These are phyloP conservation scores for Gymnarchus niloticus DNA, from an alignment of 2,113 vertebrate genomes.

Conservation along the genomic window DNA sequence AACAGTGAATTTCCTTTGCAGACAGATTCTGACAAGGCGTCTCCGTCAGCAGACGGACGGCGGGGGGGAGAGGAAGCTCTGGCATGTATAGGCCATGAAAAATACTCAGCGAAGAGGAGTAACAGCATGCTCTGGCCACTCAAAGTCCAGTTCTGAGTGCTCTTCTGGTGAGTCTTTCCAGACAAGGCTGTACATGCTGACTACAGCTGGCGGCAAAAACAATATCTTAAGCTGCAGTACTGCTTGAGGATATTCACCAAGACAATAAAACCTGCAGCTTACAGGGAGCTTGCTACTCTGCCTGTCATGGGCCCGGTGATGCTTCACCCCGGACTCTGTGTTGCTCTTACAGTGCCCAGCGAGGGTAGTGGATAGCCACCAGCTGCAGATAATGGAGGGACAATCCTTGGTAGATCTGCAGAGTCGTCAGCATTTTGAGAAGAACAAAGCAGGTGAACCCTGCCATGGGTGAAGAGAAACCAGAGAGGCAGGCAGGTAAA, in stretches of 20 bases:
- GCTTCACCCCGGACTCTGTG: neutral
- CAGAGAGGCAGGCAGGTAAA: neutral
- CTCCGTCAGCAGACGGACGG: neutral
- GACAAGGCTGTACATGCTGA: neutral
- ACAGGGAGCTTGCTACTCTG: neutral
- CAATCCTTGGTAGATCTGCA: neutral
- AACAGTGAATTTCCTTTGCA: neutral
- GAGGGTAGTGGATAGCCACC: neutral
- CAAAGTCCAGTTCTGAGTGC: neutral
- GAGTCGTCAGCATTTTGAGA: neutral
- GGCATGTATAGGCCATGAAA: neutral
- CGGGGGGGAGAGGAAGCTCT: neutral
- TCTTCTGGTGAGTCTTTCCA: neutral
- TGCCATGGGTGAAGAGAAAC: neutral
- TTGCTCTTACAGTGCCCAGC: neutral
- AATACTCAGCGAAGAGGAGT: neutral
- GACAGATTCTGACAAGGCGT: neutral
- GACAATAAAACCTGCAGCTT: neutral
- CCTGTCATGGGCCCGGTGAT: neutral
- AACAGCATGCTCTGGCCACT: neutral
- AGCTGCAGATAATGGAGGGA: neutral
- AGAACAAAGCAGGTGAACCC: neutral
- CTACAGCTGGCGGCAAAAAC: neutral
- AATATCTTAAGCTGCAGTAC: neutral
- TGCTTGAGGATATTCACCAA: too few relatives aligned